These are phyloP conservation scores for Drosophila paracracens DNA, from an alignment of 2,888 invertebrate species.

Conservation along the genomic window DNA sequence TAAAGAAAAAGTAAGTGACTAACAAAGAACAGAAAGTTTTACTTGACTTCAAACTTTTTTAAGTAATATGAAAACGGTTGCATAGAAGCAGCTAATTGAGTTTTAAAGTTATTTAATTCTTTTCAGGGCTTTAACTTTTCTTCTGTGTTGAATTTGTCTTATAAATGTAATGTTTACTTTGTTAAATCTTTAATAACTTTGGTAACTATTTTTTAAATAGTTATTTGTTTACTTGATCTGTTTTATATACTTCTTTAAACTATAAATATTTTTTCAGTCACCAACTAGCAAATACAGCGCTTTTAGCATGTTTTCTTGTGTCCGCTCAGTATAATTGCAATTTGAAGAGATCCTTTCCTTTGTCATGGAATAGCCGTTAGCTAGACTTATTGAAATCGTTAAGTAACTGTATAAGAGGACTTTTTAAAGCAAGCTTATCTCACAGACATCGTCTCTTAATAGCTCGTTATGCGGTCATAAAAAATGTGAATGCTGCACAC, in stretches of 20 bases:
- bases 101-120: neutral
- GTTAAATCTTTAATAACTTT: neutral
- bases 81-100: slow-evolving; percentile 3
- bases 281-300: neutral
- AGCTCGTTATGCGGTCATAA: slow-evolving; percentile 52
- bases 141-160: neutral
- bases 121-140: neutral
- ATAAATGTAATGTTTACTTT: neutral
- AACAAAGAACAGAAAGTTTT: slow-evolving; percentile 14
- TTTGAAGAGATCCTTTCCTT: neutral
- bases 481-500: slow-evolving; percentile 8
- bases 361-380: slow-evolving; percentile 16
- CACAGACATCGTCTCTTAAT: slow-evolving; percentile 33
- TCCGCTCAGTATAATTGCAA: slow-evolving; percentile 1
- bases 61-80: neutral
- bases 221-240: neutral
- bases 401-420: slow-evolving; percentile 3
- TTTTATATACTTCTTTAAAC: neutral
- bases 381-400: slow-evolving; percentile 22
- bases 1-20: neutral
- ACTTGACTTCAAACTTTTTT: slow-evolving; percentile 23
- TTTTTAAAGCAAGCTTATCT: slow-evolving; percentile 13
- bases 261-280: neutral
- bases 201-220: neutral
- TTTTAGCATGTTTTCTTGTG: neutral